Conservation (phyloP, 1,140 invertebrate genomes). For the Drosophila persimilis region DNA sequence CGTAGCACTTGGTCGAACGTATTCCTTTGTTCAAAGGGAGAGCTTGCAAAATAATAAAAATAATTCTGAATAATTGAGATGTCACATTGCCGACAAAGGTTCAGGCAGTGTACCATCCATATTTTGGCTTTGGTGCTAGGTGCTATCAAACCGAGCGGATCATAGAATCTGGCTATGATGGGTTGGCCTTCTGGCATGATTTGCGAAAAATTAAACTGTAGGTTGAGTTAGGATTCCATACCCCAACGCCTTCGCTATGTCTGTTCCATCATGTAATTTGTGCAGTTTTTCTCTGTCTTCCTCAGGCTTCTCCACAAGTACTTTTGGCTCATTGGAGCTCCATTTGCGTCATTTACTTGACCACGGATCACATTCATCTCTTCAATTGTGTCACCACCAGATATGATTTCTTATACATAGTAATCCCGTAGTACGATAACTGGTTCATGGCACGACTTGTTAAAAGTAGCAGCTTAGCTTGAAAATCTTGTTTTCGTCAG, state of each 20-base stretch:
- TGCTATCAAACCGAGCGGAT: background rate
- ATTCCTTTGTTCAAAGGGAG: background rate
- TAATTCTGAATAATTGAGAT: too few species aligned
- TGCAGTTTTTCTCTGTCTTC: conserved; percentile 13
- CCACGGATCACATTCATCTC: conserved; percentile 21
- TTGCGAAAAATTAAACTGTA: conserved; percentile 1
- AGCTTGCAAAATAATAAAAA: background rate
- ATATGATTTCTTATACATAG: conserved; percentile 39
- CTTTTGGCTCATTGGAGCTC: background rate
- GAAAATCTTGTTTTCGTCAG: conserved; percentile 25
- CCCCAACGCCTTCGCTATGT: conserved; percentile 11
- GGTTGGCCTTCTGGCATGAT: background rate
- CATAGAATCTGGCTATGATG: background rate
- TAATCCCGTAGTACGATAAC: conserved; percentile 63
- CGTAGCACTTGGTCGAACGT: too few species aligned
- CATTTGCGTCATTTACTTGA: conserved; percentile 33
- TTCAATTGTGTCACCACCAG: conserved; percentile 54
- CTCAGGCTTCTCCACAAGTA: conserved; percentile 42
- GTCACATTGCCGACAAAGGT: too few species aligned
- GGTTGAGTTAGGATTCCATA: too few species aligned
- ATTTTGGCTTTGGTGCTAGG: background rate
- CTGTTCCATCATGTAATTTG: conserved; percentile 24
- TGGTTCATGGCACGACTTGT: conserved; percentile 62
- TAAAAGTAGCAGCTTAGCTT: conserved; percentile 48
- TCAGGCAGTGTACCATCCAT: too few species aligned